Evolutionary conservation across 1,140 invertebrate species (phyloP).

Genomic region (Palaemon carinicauda): DNA sequence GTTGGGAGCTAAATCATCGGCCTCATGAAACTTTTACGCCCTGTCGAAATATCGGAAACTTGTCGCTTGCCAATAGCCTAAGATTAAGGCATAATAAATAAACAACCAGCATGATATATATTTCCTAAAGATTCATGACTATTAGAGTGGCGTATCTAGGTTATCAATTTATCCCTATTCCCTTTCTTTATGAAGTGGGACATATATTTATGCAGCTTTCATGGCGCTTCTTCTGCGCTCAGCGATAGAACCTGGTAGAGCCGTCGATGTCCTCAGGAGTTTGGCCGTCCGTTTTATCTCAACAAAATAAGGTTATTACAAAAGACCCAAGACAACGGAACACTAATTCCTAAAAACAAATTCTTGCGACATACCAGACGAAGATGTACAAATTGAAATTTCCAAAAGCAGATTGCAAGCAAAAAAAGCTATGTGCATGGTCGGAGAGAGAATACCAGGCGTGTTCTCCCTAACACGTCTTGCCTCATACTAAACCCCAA

Average conservation of each 20-base stretch:
- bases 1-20: slow-evolving; percentile 41
- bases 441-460: not conserved
- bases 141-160: too few species aligned
- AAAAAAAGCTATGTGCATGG: not conserved
- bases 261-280: not conserved
- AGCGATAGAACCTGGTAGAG: not conserved
- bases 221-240: not conserved
- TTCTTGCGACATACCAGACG: slow-evolving; percentile 32
- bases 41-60: not conserved
- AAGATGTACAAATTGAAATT: not conserved
- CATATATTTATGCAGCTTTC: too few species aligned
- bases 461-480: not conserved
- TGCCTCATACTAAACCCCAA: slow-evolving; percentile 20
- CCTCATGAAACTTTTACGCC: slow-evolving; percentile 43
- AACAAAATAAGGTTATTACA: not conserved
- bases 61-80: too few species aligned
- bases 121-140: too few species aligned
- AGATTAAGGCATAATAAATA: too few species aligned
- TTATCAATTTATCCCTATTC: too few species aligned
- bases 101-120: too few species aligned
- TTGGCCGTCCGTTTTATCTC: not conserved
- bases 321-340: not conserved
- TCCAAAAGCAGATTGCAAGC: not conserved
- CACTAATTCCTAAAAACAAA: not conserved
- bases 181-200: too few species aligned